Percentiles rank a stretch among this genome's conserved stretches.
These are phyloP conservation scores for Brachyalestes nurse DNA, from an alignment of 2,797 vertebrate species.

Conservation along the genomic window DNA sequence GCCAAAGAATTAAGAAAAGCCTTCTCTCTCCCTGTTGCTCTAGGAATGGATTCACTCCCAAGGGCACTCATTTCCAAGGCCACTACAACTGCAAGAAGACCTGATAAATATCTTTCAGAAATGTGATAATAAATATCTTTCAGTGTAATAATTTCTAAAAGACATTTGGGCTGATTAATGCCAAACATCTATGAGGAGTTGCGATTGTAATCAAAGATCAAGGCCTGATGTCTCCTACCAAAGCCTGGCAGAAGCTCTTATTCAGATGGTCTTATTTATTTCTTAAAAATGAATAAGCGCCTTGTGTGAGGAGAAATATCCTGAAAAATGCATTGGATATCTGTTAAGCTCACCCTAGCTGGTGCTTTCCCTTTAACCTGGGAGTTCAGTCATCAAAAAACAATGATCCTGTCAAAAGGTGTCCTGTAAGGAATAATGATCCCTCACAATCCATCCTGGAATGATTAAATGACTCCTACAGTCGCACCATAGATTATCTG, in stretches of 20 bases:
- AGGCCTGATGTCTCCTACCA: slow-evolving; percentile 13
- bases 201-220: slow-evolving; percentile 28
- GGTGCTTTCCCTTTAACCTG: slow-evolving; percentile 5
- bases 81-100: slow-evolving; percentile 23
- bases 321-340: slow-evolving; percentile 47
- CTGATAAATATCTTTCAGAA: slow-evolving; percentile 46
- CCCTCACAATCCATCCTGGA: slow-evolving; percentile 2
- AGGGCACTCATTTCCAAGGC: slow-evolving; percentile 23
- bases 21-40: not conserved
- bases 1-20: not conserved
- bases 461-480: slow-evolving; percentile 22
- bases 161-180: too few relatives aligned
- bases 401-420: slow-evolving; percentile 21
- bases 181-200: slow-evolving; percentile 23
- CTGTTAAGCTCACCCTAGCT: slow-evolving; percentile 42
- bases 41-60: slow-evolving; percentile 2
- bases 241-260: slow-evolving; percentile 14
- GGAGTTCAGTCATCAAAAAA: slow-evolving; percentile 39
- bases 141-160: too few relatives aligned
- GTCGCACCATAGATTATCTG: slow-evolving; percentile 6
- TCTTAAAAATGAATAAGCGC: slow-evolving; percentile 36
- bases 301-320: too few relatives aligned
- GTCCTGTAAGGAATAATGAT: slow-evolving; percentile 10
- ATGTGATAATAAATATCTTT: too few relatives aligned
- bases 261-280: slow-evolving; percentile 46